Percentiles rank a stretch among this genome's conserved stretches.
Evolutionary conservation across 2,797 vertebrate genomes (phyloP).

Genomic region (Clamator glandarius): DNA sequence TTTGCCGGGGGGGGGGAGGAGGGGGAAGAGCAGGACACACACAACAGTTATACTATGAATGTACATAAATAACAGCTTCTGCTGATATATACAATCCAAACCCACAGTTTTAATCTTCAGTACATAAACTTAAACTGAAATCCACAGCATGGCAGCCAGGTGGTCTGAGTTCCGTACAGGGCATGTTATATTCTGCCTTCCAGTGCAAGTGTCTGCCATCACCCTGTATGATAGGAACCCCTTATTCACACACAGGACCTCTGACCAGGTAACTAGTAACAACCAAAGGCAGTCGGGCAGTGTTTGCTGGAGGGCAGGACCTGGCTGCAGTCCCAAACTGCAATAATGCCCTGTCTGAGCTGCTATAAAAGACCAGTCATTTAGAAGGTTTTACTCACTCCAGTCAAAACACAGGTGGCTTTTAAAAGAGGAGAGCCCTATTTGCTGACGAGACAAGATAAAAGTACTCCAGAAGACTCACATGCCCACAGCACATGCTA

Average conservation of each 20-base stretch:
- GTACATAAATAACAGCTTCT: neutral
- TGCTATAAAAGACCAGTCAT: neutral
- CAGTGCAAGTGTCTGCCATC: rapidly evolving
- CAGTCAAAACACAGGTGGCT: neutral
- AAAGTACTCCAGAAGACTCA: neutral
- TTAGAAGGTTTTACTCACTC: neutral
- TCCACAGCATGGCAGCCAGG: neutral
- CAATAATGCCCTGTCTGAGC: neutral
- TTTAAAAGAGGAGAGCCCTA: neutral
- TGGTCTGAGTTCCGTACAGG: neutral
- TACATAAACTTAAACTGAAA: neutral
- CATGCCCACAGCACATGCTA: rapidly evolving
- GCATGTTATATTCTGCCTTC: rapidly evolving
- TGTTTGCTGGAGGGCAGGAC: neutral
- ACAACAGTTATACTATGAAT: neutral
- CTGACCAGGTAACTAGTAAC: neutral
- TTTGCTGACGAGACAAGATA: neutral
- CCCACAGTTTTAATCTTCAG: neutral
- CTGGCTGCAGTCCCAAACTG: neutral
- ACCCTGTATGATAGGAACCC: neutral
- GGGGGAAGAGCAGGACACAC: no score
- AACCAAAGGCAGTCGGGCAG: rapidly evolving
- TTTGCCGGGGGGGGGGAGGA: neutral
- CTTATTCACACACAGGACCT: rapidly evolving
- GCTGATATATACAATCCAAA: neutral